Evolutionary conservation across 2,113 vertebrate genomes (phyloP), one percentile per base, ranked within the genome.

Genomic region (Marcusenius ussheri): DNA sequence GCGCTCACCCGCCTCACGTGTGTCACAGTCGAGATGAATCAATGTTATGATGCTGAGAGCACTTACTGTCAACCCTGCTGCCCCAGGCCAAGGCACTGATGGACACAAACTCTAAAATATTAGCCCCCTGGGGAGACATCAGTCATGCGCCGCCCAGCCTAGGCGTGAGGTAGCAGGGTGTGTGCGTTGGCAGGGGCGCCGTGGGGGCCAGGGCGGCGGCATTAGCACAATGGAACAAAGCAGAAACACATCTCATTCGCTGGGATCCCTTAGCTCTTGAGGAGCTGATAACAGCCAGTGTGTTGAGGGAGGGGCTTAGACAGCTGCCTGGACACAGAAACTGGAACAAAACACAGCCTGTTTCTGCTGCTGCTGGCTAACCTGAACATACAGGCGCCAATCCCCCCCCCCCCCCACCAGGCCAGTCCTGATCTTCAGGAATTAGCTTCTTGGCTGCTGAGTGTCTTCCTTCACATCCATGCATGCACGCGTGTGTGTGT

Each of bases 101-200:
- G 96, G 96, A 96, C 96, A 96, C 95, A 96, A 96, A 96, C 96
- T 96, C 96, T 96, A 96, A 96, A 96, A 96, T 96, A 96, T 96
- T 95, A 96, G 93, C 93, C 94, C 96, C 94, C 95, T 93, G 91
- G 95, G 95, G 96, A 96, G 93, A 94, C 95, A 96, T 96, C 92
- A 93, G 94, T 96, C 96, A 95, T 93, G 93, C 91, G 92, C 94
- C 94, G 94, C 91, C 95, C 94, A 92, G 93, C 50, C 50, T 91
- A 93, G 93, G 95, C 94, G 93, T 45, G 89, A 93, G 94, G 94
- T 94, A 94, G 92, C 92, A 91, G 90, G 93, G 93, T 93, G 90
- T 94, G 94, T 93, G 50, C 47, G 27, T 83, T 58, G 58, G 87
- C 15, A n/a, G 6, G 56, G 58, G 39, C 9, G 5, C 56, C 8